Evolutionary conservation across 1,140 invertebrate species (phyloP).

Genomic region (Himalopsyche phryganea): DNA sequence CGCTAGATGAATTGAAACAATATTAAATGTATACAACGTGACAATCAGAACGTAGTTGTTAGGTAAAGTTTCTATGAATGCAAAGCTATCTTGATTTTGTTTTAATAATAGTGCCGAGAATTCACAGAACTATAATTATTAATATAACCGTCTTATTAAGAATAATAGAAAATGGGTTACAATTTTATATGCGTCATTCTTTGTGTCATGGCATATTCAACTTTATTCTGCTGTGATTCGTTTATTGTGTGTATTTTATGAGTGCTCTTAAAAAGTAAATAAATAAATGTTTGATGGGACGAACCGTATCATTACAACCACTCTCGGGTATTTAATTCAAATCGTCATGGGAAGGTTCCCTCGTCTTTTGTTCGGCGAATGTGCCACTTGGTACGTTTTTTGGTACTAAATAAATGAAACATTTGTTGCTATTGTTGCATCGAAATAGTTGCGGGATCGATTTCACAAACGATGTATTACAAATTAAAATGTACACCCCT

Average conservation of each 20-base stretch:
- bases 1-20: too few relatives aligned
- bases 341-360: slow-evolving; percentile 20
- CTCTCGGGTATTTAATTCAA: slow-evolving; percentile 7
- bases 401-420: background rate
- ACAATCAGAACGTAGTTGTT: too few relatives aligned
- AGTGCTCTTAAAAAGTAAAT: slow-evolving; percentile 1
- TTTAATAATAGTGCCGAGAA: too few relatives aligned
- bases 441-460: background rate
- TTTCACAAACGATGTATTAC: slow-evolving; percentile 4
- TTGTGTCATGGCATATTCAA: background rate
- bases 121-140: too few relatives aligned
- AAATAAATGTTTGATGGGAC: background rate
- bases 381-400: background rate
- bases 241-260: slow-evolving; percentile 1
- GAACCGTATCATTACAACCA: background rate
- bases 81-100: too few relatives aligned
- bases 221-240: background rate
- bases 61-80: too few relatives aligned
- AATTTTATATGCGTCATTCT: background rate
- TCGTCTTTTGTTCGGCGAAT: slow-evolving; percentile 2
- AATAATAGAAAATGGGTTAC: background rate
- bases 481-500: slow-evolving; percentile 2
- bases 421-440: background rate
- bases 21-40: too few relatives aligned
- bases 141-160: background rate